These are phyloP conservation scores for Lampropteryx suffumata DNA, from an alignment of 2,888 invertebrate species.

Conservation along the genomic window DNA sequence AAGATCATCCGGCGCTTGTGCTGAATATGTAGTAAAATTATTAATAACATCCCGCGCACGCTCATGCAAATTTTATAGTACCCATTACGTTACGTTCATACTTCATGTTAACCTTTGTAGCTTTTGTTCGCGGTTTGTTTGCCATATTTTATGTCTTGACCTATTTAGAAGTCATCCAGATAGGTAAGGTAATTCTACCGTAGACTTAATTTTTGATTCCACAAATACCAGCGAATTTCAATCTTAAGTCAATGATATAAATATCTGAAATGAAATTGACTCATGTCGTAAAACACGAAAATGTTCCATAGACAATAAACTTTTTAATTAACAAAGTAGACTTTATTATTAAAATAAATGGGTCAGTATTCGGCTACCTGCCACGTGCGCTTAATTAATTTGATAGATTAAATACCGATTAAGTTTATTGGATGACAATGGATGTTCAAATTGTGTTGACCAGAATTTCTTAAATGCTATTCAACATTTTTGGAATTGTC, in stretches of 20 bases:
- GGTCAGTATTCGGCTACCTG: not conserved
- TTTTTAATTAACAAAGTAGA: constrained; percentile 25
- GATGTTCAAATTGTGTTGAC: no score
- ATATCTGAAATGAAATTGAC: no score
- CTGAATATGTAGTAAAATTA: constrained; percentile 1
- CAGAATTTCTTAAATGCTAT: no score
- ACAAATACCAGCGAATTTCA: no score
- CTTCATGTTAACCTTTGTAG: not conserved
- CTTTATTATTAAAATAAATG: constrained; percentile 26
- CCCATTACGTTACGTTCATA: constrained; percentile 3
- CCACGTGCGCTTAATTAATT: constrained; percentile 22
- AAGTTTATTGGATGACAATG: constrained; percentile 17
- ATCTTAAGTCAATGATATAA: no score
- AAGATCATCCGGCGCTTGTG: not conserved
- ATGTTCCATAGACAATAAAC: constrained; percentile 11
- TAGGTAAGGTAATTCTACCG: no score
- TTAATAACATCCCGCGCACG: constrained; percentile 4
- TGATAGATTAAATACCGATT: constrained; percentile 21
- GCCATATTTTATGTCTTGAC: not conserved
- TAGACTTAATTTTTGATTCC: no score
- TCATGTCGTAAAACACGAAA: constrained; percentile 11
- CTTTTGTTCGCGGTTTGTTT: not conserved
- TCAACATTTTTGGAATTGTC: no score
- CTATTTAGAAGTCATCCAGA: no score
- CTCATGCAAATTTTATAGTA: constrained; percentile 12